A percentile compares a stretch with the other conserved stretches of the same genome.
Evolutionary conservation across 92 coral and sea anemone species (phyloP).

Genomic region (Porites cylindrica): DNA sequence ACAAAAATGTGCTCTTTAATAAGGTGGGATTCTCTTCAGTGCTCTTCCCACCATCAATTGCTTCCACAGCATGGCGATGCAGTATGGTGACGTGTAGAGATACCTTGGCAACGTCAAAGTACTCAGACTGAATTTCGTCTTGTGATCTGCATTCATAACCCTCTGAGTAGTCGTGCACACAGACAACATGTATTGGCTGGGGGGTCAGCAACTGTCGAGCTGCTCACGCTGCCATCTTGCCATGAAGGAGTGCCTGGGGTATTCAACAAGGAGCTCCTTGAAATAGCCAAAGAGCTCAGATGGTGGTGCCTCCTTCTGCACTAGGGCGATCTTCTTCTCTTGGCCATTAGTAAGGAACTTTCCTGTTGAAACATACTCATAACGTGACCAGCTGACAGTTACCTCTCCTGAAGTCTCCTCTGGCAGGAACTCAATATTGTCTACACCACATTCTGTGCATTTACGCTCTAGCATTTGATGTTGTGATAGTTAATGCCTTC

Average conservation of each 20-base stretch:
- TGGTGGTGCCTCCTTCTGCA: conserved; percentile 21
- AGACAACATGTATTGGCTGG: conserved; percentile 10
- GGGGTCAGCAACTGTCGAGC: conserved; percentile 34
- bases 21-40: conserved; percentile 42
- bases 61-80: conserved; percentile 40
- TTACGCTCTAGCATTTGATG: conserved; percentile 16
- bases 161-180: conserved; percentile 47
- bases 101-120: conserved; percentile 36
- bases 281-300: conserved; percentile 26
- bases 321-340: conserved; percentile 37
- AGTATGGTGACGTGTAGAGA: conserved; percentile 44
- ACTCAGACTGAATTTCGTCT: conserved; percentile 53
- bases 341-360: conserved; percentile 43
- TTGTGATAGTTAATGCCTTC: conserved; percentile 30
- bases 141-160: conserved; percentile 44
- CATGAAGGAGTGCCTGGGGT: conserved; percentile 41
- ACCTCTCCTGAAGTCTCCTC: conserved; percentile 7
- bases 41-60: conserved; percentile 38
- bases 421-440: background rate
- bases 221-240: conserved; percentile 49
- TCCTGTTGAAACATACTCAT: conserved; percentile 42
- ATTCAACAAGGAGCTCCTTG: conserved; percentile 24
- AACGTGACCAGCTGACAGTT: conserved; percentile 12
- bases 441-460: conserved; percentile 31
- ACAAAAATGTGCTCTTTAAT: conserved; percentile 46